Evolutionary conservation across 2,888 invertebrate genomes (phyloP), one percentile per base, ranked within the genome.

Genomic region (Stomorhina lunata): DNA sequence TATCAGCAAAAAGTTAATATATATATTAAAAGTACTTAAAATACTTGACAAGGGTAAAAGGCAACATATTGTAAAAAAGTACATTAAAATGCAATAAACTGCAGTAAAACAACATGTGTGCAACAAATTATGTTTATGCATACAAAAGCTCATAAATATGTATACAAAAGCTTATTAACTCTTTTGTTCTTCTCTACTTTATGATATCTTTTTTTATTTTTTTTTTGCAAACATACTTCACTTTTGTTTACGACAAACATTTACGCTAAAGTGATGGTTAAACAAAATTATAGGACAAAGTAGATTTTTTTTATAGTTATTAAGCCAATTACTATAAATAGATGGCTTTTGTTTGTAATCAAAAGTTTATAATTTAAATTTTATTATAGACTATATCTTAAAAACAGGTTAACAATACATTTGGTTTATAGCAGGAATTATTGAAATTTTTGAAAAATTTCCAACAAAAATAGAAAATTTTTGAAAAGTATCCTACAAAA

Each of bases 11-110:
- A 73, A 73, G 68, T 81, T 78, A 73, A 78, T 78, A 45, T 45
- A n/a, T n/a, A 68, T 72, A 69, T 73, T 73, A 73, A 78, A 69
- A 63, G 81, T 73, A 81, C 81, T 81, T 73, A 57, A 77, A 40
- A 48, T 53, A 73, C 81, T 78, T 71, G n/a, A 75, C 50, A 50
- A 61, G 32, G 59, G 27, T 32, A 55, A n/a, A 25, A 6, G 4
- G 25, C 48, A 68, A 69, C 55, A 78, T 0, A 71, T 48, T 63
- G 78, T 12, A 63, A 50, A 69, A 77, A 50, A 37, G 37, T 45
- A 34, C 29, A 53, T 80, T 66, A 25, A 59, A 63, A 80, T 22
- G 12, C 37, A 20, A 7, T 73, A 68, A 77, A 40, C 40, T 50
- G 40, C 57, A 59, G n/a, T 29, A 17, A n/a, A 48, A 5, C 32